These are phyloP conservation scores for Leptinotarsa juncta DNA, from an alignment of 2,888 invertebrate species.

Conservation along the genomic window DNA sequence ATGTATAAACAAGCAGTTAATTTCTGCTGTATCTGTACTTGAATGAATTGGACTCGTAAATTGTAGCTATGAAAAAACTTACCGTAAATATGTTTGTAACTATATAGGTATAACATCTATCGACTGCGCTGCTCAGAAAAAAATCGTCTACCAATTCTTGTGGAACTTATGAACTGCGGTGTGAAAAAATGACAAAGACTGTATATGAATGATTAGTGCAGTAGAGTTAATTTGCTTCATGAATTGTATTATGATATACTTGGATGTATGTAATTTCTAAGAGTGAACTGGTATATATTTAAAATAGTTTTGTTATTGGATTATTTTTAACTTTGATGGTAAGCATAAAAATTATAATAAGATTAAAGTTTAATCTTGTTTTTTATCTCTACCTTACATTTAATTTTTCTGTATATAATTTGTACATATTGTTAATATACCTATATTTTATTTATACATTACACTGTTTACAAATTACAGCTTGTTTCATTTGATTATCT, in stretches of 20 bases:
- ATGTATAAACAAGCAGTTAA: conserved; percentile 2
- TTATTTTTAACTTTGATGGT: conserved; percentile 1
- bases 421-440: conserved; percentile 29
- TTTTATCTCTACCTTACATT: conserved; percentile 24
- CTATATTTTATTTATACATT: conserved; percentile 25
- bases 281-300: conserved; percentile 17
- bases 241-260: conserved; percentile 17
- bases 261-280: conserved; percentile 10
- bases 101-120: conserved; percentile 56
- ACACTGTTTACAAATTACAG: conserved; percentile 21
- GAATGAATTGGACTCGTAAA: not conserved
- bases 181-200: conserved; percentile 18
- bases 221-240: conserved; percentile 9
- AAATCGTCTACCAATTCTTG: conserved; percentile 33
- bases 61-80: conserved; percentile 42
- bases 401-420: conserved; percentile 26
- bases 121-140: conserved; percentile 44
- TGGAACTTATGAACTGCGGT: conserved; percentile 27
- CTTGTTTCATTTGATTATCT: not conserved
- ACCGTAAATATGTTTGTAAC: conserved; percentile 55
- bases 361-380: conserved; percentile 11
- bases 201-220: conserved; percentile 9
- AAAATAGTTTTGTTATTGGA: conserved; percentile 12
- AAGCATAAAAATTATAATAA: conserved; percentile 19
- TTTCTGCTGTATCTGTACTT: not conserved